A percentile compares a stretch with the other conserved stretches of the same genome.
These are phyloP conservation scores for Ypsolopha sequella DNA, from an alignment of 2,888 invertebrate species.

Conservation along the genomic window DNA sequence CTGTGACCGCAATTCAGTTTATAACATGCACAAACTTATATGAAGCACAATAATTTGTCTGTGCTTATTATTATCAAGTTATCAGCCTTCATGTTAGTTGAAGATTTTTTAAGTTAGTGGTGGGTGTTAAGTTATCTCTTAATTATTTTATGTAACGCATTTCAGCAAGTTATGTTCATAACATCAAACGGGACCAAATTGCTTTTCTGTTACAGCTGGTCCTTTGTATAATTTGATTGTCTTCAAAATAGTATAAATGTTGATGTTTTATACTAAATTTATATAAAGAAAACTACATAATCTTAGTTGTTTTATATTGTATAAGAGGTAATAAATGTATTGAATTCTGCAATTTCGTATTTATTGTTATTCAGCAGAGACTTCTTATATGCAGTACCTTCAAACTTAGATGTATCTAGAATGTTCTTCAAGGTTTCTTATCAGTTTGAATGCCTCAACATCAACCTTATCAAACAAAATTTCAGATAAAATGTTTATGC, in stretches of 20 bases:
- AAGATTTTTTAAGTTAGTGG: background rate
- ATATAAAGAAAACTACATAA: conserved; percentile 5
- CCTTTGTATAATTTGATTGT: conserved; percentile 13
- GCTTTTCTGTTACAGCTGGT: conserved; percentile 11
- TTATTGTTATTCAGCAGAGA: conserved; percentile 13
- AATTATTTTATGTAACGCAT: background rate
- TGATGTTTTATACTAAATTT: conserved; percentile 3
- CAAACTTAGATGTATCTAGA: too few relatives aligned
- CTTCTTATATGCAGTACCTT: too few relatives aligned
- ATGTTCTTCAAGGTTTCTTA: too few relatives aligned
- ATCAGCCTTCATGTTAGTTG: background rate
- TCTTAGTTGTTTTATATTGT: conserved; percentile 40
- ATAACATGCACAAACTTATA: too few relatives aligned
- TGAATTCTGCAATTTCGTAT: conserved; percentile 29
- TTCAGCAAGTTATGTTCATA: background rate
- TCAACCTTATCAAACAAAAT: too few relatives aligned
- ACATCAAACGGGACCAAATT: conserved; percentile 19
- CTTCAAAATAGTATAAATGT: conserved; percentile 8
- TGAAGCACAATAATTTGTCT: too few relatives aligned
- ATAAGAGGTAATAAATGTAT: conserved; percentile 38
- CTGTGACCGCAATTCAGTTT: too few relatives aligned
- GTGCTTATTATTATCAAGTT: too few relatives aligned
- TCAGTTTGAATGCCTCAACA: too few relatives aligned
- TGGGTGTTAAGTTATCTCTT: background rate
- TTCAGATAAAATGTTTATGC: too few relatives aligned